phyloP scores from a whole-genome alignment of 2,113 vertebrate genomes.

The Urocynchramus pylzowi region DNA sequence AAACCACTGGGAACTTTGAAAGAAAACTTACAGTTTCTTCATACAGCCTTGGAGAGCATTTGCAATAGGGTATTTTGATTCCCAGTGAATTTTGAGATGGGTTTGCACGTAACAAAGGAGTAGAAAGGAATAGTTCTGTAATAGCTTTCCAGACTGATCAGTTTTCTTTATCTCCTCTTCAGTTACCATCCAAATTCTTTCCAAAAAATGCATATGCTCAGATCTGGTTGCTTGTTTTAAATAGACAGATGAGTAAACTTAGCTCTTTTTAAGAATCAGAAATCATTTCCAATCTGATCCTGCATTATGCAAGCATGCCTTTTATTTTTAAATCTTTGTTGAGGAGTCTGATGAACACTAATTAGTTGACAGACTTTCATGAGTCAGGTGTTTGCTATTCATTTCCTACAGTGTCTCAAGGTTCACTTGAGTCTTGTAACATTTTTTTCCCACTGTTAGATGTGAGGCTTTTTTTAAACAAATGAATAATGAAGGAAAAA shows the following conservation, averaged over 20 bases:
- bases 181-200: not conserved
- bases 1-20: not conserved
- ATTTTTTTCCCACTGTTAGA: not conserved
- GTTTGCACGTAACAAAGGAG: not conserved
- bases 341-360: not conserved
- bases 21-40: not conserved
- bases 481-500: not conserved
- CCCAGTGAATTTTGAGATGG: not conserved
- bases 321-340: not conserved
- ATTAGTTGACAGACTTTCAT: not conserved
- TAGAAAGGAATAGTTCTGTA: not conserved
- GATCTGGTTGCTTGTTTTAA: not conserved
- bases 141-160: not conserved
- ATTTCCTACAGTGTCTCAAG: not conserved
- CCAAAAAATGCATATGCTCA: not conserved
- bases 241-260: not conserved
- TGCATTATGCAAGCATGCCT: not conserved
- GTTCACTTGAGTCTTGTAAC: not conserved
- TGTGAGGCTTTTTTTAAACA: not conserved
- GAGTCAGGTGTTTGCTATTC: not conserved
- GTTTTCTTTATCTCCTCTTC: not conserved
- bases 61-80: not conserved
- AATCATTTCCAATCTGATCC: not conserved
- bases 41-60: not conserved
- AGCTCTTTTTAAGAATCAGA: not conserved